Evolutionary conservation across 2,113 vertebrate genomes (phyloP), one percentile per base, ranked within the genome.

Genomic region (Heterochromis multidens): DNA sequence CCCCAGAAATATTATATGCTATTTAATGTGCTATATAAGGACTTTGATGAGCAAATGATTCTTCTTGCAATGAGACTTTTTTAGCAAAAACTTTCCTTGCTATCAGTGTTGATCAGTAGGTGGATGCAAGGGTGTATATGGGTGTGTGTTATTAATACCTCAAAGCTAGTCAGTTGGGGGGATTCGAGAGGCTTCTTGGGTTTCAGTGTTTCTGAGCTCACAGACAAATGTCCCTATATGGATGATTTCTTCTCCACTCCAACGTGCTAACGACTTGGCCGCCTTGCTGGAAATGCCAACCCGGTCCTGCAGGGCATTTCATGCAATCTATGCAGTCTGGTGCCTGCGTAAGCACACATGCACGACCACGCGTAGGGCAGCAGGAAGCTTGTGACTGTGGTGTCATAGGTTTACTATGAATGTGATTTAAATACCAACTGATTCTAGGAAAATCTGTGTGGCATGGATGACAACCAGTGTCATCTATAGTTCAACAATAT

Each of bases 211-310:
- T 95, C 91, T 91, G 80, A 92, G 91, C 93, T 92, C 94, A 90
- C 89, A 93, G 88, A 93, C 88, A 94, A 95, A 94, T 93, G 79
- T 94, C 94, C 94, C 77, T 95, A 95, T 83, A 95, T 93, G 94
- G 95, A 37, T n/a, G 60, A 77, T 91, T 89, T 92, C 89, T 89
- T 90, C 92, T 88, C 87, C 78, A 35, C 81, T 79, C 62, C 63
- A 37, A 92, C 21, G 91, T 91, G 91, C 82, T 89, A 91, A 92
- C 63, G 81, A 89, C 91, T 80, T 89, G 90, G 83, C 88, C 60
- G 29, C 43, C 49, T 14, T 23, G 49, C 16, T 74, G 29, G 80
- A 88, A 84, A 90, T 85, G 80, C 82, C 89, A 80, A 85, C 80
- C 59, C 61, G 35, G 23, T 33, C 35, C 59, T 87, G 87, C 76